Evolutionary conservation across 2,888 invertebrate species (phyloP), one percentile per base, ranked within the genome.

Genomic region (Herminia tarsipennalis): DNA sequence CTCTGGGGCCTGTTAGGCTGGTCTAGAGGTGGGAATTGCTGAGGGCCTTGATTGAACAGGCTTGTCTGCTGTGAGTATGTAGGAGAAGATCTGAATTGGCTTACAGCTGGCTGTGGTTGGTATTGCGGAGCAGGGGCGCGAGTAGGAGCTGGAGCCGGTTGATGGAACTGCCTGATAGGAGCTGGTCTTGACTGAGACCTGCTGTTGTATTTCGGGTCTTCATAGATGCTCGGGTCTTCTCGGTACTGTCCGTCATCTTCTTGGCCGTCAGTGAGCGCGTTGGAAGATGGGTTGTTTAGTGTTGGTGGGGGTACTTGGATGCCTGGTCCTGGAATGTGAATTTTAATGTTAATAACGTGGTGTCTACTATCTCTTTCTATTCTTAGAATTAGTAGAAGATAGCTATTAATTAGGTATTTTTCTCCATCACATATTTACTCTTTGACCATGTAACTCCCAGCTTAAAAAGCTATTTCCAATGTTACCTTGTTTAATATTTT

Each of bases 281-380:
- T 93, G 22, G 86, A 78, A 0, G 88, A 77, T 0, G 88, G 86
- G 51, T 92, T 92, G 74, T 92, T 93, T 12, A 95, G 71, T 0
- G 96, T 95, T 3, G 96, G 95, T n/a, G 97, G 96, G 0, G 97
- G 95, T 0, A 96, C 96, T 84, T 95, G 95, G 72, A 97, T 96
- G 43, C 93, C 93, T 12, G 86, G 78, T 43, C 94, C 94, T 93
- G 78, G 32, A 86, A 84, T 13, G 0, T 8, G n/a, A 37, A 12
- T 34, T 32, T 27, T 20, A 16, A 14, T 49, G 6, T 45, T 32
- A 40, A 16, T n/a, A 6, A 21, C 6, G 13, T 20, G 6, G 6
- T 30, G 9, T 3, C 4, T 2, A 17, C 5, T 17, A 10, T 30
- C 4, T 1, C 14, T 8, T 6, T 16, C n/a, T 29, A 14, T 28